Conservation (phyloP, 1,140 invertebrate species). For the Drosophila parvula region DNA sequence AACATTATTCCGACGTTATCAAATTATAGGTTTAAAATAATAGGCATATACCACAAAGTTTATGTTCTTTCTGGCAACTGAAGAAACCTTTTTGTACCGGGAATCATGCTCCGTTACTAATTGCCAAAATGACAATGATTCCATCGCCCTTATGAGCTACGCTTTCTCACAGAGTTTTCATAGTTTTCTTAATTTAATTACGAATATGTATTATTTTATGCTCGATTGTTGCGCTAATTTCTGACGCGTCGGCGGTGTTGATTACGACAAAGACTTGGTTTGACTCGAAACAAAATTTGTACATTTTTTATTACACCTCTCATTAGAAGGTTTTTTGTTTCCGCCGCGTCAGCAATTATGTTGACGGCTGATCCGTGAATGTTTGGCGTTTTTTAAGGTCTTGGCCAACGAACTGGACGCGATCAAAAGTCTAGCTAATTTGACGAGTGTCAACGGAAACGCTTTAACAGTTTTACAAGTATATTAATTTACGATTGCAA, state of each 20-base stretch:
- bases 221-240: constrained; percentile 73
- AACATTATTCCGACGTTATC: constrained; percentile 38
- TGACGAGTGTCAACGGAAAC: constrained; percentile 57
- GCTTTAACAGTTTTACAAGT: constrained; percentile 68
- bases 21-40: constrained; percentile 2
- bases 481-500: constrained; percentile 67
- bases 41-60: not conserved
- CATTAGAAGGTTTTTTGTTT: constrained; percentile 46
- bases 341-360: constrained; percentile 55
- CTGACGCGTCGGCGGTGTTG: constrained; percentile 55
- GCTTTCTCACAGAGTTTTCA: constrained; percentile 42
- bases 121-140: constrained; percentile 46
- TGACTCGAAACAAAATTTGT: constrained; percentile 38
- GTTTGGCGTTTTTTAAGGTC: constrained; percentile 34
- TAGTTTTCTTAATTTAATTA: constrained; percentile 76
- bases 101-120: constrained; percentile 75
- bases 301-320: constrained; percentile 65
- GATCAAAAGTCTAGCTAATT: constrained; percentile 20
- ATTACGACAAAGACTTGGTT: constrained; percentile 60
- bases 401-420: constrained; percentile 59
- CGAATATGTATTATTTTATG: constrained; percentile 52
- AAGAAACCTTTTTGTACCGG: constrained; percentile 36
- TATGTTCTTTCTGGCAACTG: constrained; percentile 11
- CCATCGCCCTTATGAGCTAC: constrained; percentile 22
- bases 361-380: constrained; percentile 72